A percentile compares a stretch with the other conserved stretches of the same genome.
These are phyloP conservation scores for Empidonax alnorum DNA, from an alignment of 2,113 vertebrate genomes.

Conservation along the genomic window DNA sequence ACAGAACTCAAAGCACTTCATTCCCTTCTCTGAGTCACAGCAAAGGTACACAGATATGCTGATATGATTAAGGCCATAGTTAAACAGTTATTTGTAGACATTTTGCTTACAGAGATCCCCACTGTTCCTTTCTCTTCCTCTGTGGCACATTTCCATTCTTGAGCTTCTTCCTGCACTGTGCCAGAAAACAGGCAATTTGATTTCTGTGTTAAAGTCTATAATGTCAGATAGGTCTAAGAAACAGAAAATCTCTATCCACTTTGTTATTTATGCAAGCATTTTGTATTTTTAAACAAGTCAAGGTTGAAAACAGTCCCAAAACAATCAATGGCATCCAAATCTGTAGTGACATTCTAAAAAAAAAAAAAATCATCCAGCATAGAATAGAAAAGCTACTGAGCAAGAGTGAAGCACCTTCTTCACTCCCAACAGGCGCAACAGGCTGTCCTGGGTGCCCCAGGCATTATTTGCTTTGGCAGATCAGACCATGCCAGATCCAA, in stretches of 20 bases:
- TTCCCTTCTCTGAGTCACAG: neutral
- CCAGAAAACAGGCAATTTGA: neutral
- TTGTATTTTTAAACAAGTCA: neutral
- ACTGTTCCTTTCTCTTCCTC: neutral
- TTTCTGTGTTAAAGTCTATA: neutral
- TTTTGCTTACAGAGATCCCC: neutral
- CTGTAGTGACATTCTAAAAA: neutral
- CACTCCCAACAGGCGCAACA: conserved; percentile 41
- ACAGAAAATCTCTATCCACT: neutral
- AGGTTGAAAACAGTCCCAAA: neutral
- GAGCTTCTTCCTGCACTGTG: neutral
- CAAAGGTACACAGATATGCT: neutral
- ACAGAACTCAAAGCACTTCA: neutral
- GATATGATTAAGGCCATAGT: neutral
- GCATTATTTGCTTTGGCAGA: conserved; percentile 38
- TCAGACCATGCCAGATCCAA: conserved; percentile 25
- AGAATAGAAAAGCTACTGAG: neutral
- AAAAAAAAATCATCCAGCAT: neutral
- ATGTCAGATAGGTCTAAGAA: neutral
- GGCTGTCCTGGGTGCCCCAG: conserved; percentile 32
- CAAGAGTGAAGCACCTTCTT: neutral
- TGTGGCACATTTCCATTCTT: neutral
- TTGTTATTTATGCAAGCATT: neutral
- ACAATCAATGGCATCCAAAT: neutral
- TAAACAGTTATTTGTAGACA: neutral